phyloP scores from a whole-genome alignment of 2,888 invertebrate species.

The Quadriops clusia region DNA sequence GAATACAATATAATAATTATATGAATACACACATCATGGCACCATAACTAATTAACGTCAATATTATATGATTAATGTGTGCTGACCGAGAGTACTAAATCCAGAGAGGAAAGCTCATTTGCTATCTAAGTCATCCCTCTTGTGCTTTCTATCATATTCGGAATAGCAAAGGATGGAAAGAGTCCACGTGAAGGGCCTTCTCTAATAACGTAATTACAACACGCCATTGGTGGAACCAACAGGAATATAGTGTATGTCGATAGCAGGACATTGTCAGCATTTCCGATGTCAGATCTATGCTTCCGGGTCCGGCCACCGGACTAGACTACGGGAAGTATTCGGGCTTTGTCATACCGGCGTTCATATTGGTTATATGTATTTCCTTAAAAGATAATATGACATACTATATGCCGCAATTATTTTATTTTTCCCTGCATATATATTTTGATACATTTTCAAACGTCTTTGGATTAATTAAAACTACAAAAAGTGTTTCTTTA shows the following conservation, averaged over 20 bases:
- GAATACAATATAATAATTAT: conserved; percentile 35
- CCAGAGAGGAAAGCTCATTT: too few species aligned
- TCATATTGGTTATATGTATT: too few species aligned
- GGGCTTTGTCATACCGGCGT: too few species aligned
- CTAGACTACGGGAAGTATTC: too few species aligned
- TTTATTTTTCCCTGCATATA: too few species aligned
- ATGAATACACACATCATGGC: conserved; percentile 34
- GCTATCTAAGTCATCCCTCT: too few species aligned
- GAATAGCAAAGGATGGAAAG: conserved; percentile 8
- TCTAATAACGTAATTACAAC: conserved; percentile 29
- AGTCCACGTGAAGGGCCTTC: conserved; percentile 23
- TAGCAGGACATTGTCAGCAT: conserved; percentile 31
- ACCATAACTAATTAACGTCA: conserved; percentile 35
- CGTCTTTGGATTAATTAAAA: too few species aligned
- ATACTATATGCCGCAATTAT: too few species aligned
- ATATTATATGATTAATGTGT: conserved; percentile 33
- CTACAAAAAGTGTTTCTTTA: too few species aligned
- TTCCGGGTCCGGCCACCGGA: conserved; percentile 25
- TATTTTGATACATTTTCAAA: too few species aligned
- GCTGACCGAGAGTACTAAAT: conserved; percentile 23
- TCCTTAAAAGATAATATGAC: too few species aligned
- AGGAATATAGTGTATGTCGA: conserved; percentile 25
- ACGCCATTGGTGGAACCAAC: conserved; percentile 19
- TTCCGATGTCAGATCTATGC: conserved; percentile 30
- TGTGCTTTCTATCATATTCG: too few species aligned